Percentiles rank a stretch among this genome's conserved stretches.
phyloP scores from a whole-genome alignment of 2,113 vertebrate species.

The Donacobius atricapilla region DNA sequence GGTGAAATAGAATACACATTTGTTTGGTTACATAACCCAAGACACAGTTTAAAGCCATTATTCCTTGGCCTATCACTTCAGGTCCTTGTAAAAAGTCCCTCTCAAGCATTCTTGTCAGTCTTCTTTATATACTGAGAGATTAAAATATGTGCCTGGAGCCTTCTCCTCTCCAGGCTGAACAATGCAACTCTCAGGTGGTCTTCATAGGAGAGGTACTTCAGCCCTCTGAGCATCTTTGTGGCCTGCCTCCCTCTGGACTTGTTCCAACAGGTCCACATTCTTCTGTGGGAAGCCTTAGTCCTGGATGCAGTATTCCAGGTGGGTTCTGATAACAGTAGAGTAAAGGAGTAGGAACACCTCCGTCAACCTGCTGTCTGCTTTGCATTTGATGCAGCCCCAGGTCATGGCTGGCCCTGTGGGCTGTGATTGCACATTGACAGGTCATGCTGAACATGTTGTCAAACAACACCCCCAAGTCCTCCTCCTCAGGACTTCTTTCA shows the following conservation, averaged over 20 bases:
- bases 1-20: too few relatives aligned
- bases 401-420: background rate
- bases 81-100: background rate
- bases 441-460: background rate
- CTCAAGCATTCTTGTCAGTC: background rate
- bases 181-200: background rate
- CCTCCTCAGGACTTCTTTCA: background rate
- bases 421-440: background rate
- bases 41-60: background rate
- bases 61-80: background rate
- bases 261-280: background rate
- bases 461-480: rapidly evolving
- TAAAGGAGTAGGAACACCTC: background rate
- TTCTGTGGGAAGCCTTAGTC: background rate
- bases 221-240: background rate
- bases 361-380: rapidly evolving
- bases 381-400: background rate
- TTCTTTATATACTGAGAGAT: background rate
- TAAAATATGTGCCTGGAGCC: background rate
- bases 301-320: background rate
- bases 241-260: background rate
- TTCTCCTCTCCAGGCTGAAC: background rate
- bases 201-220: background rate
- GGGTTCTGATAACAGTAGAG: background rate
- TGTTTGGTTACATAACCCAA: too few relatives aligned